These are phyloP conservation scores for Eupithecia pulchellata DNA, from an alignment of 2,888 invertebrate genomes.

Conservation along the genomic window DNA sequence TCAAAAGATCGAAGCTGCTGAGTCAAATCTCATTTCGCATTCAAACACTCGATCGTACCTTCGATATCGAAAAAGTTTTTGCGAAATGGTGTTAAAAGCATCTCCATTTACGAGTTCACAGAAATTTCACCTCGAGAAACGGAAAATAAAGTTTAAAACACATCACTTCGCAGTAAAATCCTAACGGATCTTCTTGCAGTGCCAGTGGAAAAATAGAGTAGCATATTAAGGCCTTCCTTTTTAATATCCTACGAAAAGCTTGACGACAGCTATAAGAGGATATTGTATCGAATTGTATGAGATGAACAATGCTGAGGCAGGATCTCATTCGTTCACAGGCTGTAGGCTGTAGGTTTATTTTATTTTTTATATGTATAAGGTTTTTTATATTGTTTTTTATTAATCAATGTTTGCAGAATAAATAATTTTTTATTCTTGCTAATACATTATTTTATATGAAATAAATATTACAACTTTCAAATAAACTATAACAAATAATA, in stretches of 20 bases:
- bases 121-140: neutral
- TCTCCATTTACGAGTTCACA: neutral
- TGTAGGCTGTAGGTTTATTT: too few species aligned
- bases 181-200: neutral
- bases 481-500: too few species aligned
- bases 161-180: neutral
- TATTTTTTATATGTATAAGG: too few species aligned
- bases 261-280: neutral
- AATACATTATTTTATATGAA: too few species aligned
- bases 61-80: neutral
- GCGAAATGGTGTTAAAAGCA: neutral
- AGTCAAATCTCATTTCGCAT: neutral
- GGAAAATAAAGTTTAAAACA: neutral
- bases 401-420: too few species aligned
- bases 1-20: neutral
- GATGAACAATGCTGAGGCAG: too few species aligned
- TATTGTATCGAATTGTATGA: neutral
- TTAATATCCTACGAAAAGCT: neutral
- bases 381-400: too few species aligned
- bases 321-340: too few species aligned
- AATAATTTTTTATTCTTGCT: too few species aligned
- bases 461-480: too few species aligned
- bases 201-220: neutral
- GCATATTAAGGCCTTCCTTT: neutral
- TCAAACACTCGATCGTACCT: neutral